Conservation (phyloP, 2,888 invertebrate genomes). For the Nymphalis c-album region DNA sequence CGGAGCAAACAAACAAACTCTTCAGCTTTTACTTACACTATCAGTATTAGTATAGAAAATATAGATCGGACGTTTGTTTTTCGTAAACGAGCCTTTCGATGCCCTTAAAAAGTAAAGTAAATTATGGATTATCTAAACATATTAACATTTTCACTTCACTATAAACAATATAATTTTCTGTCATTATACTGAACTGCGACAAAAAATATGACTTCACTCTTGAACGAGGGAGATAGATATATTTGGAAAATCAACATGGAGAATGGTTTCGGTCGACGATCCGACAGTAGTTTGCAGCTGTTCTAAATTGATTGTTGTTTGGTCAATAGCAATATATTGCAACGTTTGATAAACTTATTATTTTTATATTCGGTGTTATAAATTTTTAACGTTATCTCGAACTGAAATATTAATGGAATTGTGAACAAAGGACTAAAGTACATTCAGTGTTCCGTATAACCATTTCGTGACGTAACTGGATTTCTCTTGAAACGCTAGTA, state of each 20-base stretch:
- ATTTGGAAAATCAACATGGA: conserved; percentile 42
- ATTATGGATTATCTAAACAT: neutral
- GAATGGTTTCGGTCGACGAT: conserved; percentile 37
- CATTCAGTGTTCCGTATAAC: conserved; percentile 46
- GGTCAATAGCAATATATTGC: conserved; percentile 34
- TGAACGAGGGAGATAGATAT: conserved; percentile 40
- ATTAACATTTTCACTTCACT: conserved; percentile 24
- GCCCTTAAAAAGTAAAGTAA: too few relatives aligned
- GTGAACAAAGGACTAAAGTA: conserved; percentile 43
- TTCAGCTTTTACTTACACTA: too few relatives aligned
- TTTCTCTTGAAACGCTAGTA: conserved; percentile 53
- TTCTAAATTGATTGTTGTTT: conserved; percentile 48
- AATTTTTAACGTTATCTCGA: conserved; percentile 21
- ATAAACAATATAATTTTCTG: conserved; percentile 15
- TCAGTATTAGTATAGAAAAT: too few relatives aligned
- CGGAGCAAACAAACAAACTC: too few relatives aligned
- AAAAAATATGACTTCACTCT: conserved; percentile 14
- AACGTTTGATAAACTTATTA: conserved; percentile 35
- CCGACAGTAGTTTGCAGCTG: conserved; percentile 48
- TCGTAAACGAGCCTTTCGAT: too few relatives aligned
- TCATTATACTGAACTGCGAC: conserved; percentile 8
- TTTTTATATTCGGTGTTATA: conserved; percentile 31
- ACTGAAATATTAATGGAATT: conserved; percentile 24
- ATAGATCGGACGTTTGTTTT: too few relatives aligned
- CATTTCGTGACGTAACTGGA: conserved; percentile 74